Conservation (phyloP, 1,140 invertebrate genomes). For the Hycleus phaleratus region DNA sequence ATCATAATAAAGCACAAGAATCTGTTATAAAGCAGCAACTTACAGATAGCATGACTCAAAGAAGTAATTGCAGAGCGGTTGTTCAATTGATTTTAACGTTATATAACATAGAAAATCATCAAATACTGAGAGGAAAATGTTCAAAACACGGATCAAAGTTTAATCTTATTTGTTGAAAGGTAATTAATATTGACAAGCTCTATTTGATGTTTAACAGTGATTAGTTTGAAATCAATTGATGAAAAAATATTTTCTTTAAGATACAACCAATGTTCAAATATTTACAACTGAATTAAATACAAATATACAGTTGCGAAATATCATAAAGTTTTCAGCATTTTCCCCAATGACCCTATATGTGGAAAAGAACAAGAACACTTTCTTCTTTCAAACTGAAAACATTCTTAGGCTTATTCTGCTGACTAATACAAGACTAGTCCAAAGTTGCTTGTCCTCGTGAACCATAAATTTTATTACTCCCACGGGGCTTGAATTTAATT, state of each 20-base stretch:
- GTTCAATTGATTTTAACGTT: conserved; percentile 1
- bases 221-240: too few relatives aligned
- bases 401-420: conserved; percentile 7
- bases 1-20: not conserved
- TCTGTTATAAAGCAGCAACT: not conserved
- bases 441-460: conserved; percentile 11
- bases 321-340: too few relatives aligned
- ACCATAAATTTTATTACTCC: conserved; percentile 14
- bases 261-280: too few relatives aligned
- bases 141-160: conserved; percentile 10
- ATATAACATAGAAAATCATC: conserved; percentile 3
- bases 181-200: conserved; percentile 15
- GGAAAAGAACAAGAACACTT: too few relatives aligned
- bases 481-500: conserved; percentile 12
- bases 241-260: too few relatives aligned
- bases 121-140: not conserved
- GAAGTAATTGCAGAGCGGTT: not conserved
- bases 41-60: conserved; percentile 1
- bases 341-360: too few relatives aligned
- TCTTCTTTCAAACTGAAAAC: too few relatives aligned
- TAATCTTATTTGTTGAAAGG: conserved; percentile 9
- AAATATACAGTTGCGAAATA: too few relatives aligned
- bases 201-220: conserved; percentile 4
- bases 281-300: too few relatives aligned
- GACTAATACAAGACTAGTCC: conserved; percentile 1